phyloP scores from a whole-genome alignment of 2,797 vertebrate genomes.

The Lindbergichthys nudifrons region DNA sequence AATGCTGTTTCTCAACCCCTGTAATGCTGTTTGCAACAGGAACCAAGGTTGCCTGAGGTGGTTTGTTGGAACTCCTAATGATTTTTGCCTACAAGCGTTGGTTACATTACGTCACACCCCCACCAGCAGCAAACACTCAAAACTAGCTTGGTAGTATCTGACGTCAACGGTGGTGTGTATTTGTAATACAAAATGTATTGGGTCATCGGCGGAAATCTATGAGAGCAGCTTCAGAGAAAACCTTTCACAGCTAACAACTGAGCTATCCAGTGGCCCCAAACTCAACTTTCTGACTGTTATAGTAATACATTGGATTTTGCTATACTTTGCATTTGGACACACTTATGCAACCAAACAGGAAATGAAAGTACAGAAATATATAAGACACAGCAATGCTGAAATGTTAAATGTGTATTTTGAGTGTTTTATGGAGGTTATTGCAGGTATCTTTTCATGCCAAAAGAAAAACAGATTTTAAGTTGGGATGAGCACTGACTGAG shows the following conservation, averaged over 20 bases:
- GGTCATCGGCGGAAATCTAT: neutral
- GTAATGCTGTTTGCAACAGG: conserved; percentile 13
- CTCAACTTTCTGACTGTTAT: no score
- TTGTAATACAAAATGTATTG: conserved; percentile 6
- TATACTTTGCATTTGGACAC: no score
- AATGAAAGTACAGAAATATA: no score
- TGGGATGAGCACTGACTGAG: no score
- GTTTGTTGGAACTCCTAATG: conserved; percentile 39
- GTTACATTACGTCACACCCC: conserved; percentile 40
- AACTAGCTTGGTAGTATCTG: conserved; percentile 29
- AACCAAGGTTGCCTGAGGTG: conserved; percentile 26
- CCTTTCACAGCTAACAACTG: neutral
- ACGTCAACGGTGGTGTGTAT: conserved; percentile 16
- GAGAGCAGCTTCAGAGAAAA: conserved; percentile 9
- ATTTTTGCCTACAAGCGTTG: conserved; percentile 48
- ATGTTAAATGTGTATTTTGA: neutral
- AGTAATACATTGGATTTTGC: no score
- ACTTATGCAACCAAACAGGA: no score
- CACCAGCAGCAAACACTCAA: conserved; percentile 16
- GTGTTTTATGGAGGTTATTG: neutral
- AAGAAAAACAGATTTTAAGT: no score
- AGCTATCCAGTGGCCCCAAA: no score
- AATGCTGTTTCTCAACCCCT: neutral
- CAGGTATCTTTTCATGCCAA: no score
- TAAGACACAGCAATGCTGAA: neutral